Evolutionary conservation across 2,797 vertebrate genomes (phyloP), one percentile per base, ranked within the genome.

Genomic region (Kryptopterus vitreolus): DNA sequence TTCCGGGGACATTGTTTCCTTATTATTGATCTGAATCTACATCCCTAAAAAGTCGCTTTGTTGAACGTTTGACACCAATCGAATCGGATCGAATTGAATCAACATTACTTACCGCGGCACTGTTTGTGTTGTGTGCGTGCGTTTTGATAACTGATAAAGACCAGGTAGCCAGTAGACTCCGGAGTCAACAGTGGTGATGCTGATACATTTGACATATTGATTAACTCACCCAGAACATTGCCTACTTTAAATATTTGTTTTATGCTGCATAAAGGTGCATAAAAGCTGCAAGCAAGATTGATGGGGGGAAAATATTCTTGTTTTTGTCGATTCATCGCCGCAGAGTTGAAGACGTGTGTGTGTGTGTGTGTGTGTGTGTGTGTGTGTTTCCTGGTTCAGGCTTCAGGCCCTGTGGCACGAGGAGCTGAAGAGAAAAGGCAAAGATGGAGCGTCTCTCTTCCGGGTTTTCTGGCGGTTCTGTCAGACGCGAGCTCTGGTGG

Each of bases 391-490:
- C 69, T 65, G 15, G 71, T 85, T 61, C 86, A 95, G 95, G 79
- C 91, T 95, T 1, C 92, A 94, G 84, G 84, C 71, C 35, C 79
- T 95, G 83, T 95, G 95, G 94, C 91, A 91, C 0, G 90, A 92
- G 6, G 95, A 95, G 88, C 89, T 95, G 59, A 93, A 93, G 80
- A 85, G 66, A 31, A 81, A 77, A 48, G 94, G 94, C 2, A 89
- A 85, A 62, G 93, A 93, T 0, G 91, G 88, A 2, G 91, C 91
- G 0, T 95, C 94, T 22, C 89, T 95, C 68, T 87, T 86, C 0
- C 87, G 91, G 76, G 94, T 95, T 79, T 90, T 94, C 84, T 95
- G 93, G 94, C 92, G 90, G 85, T 95, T 95, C 88, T 95, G 94
- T 89, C 91, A 88, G 85, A 95, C 94, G 31, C 93, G 95, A 46